These are phyloP conservation scores for Agraylea sexmaculata DNA, from an alignment of 1,140 invertebrate genomes.

Conservation along the genomic window DNA sequence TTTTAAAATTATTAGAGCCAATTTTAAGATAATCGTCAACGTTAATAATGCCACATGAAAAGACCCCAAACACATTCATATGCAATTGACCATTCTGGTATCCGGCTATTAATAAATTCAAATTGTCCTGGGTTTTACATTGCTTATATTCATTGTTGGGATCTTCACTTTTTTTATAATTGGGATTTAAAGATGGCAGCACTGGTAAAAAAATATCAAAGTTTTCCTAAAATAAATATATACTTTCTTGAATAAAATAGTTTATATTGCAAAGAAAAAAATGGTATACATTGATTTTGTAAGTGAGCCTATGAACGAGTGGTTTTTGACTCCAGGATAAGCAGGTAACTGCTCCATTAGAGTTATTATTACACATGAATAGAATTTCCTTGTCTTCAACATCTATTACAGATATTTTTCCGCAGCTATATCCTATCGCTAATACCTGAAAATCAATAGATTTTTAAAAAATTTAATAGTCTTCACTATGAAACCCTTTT, in stretches of 20 bases:
- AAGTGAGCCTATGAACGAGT: conserved; percentile 29
- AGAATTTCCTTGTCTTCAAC: conserved; percentile 80
- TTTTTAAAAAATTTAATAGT: conserved; percentile 19
- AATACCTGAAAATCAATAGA: conserved; percentile 30
- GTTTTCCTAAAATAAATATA: conserved; percentile 36
- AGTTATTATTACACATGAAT: conserved; percentile 48
- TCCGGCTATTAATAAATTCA: conserved; percentile 71
- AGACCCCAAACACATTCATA: conserved; percentile 74
- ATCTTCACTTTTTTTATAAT: conserved; percentile 38
- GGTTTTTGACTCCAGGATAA: conserved; percentile 46
- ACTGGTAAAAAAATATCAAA: conserved; percentile 41
- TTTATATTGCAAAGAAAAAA: not conserved
- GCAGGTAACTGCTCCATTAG: conserved; percentile 38
- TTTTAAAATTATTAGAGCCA: conserved; percentile 42
- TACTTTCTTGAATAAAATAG: not conserved
- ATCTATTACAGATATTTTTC: conserved; percentile 61
- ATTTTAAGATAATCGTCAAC: conserved; percentile 42
- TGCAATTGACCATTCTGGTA: conserved; percentile 59
- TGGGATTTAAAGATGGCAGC: conserved; percentile 30
- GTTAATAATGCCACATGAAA: conserved; percentile 61
- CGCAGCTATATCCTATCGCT: conserved; percentile 52
- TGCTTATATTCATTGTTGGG: conserved; percentile 51
- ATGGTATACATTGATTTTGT: conserved; percentile 35
- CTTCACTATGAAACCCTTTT: conserved; percentile 40
- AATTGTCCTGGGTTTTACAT: conserved; percentile 51